Percentiles rank a stretch among this genome's conserved stretches.
phyloP scores from a whole-genome alignment of 2,797 vertebrate species.

The Lepidocolaptes lacrymiger region DNA sequence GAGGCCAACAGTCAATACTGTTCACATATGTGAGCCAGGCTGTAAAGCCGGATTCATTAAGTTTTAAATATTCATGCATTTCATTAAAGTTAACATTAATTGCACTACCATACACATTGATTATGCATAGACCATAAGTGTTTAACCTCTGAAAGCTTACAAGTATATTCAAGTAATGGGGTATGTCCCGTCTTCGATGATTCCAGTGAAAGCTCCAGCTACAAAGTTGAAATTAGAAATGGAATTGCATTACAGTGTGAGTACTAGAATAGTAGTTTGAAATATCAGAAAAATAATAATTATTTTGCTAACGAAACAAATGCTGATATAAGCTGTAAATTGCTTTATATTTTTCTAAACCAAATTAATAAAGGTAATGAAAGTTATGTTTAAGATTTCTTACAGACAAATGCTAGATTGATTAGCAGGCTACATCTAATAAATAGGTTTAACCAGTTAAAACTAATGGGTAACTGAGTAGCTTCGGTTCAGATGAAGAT shows the following conservation, averaged over 20 bases:
- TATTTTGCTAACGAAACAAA: background rate
- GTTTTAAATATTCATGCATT: conserved; percentile 68
- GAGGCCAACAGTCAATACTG: conserved; percentile 77
- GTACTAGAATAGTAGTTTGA: background rate
- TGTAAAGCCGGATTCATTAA: conserved; percentile 39
- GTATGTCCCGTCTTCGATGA: conserved; percentile 16
- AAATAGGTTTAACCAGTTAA: background rate
- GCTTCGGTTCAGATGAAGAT: background rate
- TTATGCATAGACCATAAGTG: conserved; percentile 62
- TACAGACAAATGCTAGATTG: background rate
- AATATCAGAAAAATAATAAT: background rate
- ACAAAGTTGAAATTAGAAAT: conserved; percentile 26
- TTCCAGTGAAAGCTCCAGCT: conserved; percentile 16
- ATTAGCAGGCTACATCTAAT: background rate
- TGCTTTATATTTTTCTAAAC: background rate
- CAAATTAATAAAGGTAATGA: background rate
- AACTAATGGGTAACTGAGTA: background rate
- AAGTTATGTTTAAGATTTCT: background rate
- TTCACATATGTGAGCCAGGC: conserved; percentile 40
- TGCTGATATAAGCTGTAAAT: background rate
- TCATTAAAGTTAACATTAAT: conserved; percentile 71
- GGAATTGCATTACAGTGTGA: background rate
- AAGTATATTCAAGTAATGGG: conserved; percentile 54
- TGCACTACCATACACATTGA: conserved; percentile 59
- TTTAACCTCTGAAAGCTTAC: conserved; percentile 68